Evolutionary conservation across 1,140 invertebrate genomes (phyloP).

Genomic region (Drosophila trapezifrons): DNA sequence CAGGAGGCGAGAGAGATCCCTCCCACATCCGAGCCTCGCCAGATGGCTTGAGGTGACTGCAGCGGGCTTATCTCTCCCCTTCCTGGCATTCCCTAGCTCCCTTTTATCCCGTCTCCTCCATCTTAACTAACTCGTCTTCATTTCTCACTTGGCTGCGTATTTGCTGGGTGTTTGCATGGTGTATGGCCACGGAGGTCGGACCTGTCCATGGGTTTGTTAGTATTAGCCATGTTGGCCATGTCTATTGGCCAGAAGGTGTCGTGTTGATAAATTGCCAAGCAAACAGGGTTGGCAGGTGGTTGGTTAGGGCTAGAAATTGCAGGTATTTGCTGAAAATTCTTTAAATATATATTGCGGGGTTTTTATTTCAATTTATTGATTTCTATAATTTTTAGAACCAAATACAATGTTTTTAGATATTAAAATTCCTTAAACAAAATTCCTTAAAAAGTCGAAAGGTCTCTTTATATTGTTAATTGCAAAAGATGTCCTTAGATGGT

Average conservation of each 20-base stretch:
- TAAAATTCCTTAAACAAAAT: no score
- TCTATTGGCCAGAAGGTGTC: slow-evolving; percentile 68
- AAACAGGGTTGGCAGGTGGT: slow-evolving; percentile 55
- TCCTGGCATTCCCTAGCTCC: neutral
- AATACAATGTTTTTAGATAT: no score
- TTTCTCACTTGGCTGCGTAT: slow-evolving; percentile 79
- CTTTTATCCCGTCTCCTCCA: slow-evolving; percentile 2
- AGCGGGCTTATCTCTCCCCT: slow-evolving; percentile 52
- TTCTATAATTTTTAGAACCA: neutral
- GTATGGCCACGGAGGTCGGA: slow-evolving; percentile 15
- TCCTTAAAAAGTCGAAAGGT: no score
- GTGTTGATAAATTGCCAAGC: slow-evolving; percentile 43
- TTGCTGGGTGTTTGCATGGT: slow-evolving; percentile 53
- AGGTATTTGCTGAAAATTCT: neutral
- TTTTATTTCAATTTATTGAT: neutral
- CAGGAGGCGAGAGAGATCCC: slow-evolving; percentile 2
- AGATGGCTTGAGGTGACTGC: slow-evolving; percentile 56
- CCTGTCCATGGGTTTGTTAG: slow-evolving; percentile 28
- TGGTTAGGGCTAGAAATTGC: slow-evolving; percentile 5
- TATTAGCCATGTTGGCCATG: slow-evolving; percentile 62
- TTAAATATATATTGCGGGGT: neutral
- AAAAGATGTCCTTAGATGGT: no score
- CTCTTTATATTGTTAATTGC: no score
- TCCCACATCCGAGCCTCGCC: slow-evolving; percentile 39
- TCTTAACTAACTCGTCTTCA: slow-evolving; percentile 82